Evolutionary conservation across 2,113 vertebrate genomes (phyloP), one percentile per base, ranked within the genome.

Genomic region (Leptobrachium ailaonicum): DNA sequence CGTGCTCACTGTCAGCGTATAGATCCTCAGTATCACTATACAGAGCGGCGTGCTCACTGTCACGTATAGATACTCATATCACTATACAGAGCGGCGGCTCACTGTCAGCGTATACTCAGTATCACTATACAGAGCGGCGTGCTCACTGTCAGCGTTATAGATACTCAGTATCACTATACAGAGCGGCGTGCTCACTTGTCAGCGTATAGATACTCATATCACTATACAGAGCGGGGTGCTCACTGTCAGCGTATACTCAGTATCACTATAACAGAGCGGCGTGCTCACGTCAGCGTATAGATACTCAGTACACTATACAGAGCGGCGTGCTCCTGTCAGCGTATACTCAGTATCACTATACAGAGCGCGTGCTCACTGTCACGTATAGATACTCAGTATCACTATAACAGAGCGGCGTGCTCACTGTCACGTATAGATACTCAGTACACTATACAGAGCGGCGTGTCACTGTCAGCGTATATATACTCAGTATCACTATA

Each of bases 391-490:
- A 47, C 45, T 76, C 64, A 42, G n/a, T 76, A 68, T 56, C 53
- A 56, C 56, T 68, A 68, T 68, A n/a, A 56, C 12, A 54, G 40
- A 2, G 71, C 12, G 53, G 54, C 47, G 62, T 66, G 60, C 45
- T 66, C 60, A 50, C 5, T 75, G 64, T 75, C 73, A 42, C 32
- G 73, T 63, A 47, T 75, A 75, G 45, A 47, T 47, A 47, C 45
- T 73, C 71, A 60, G 54, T 73, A 60, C 54, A 56, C 42, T 73
- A 50, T 47, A 56, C 32, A 73, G 13, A 74, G 72, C 14, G 41
- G 58, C 43, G 72, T 62, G 58, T 73, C 71, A 73, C 41, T 73
- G 56, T 73, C 71, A 58, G 71, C 41, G 3, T 47, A 70, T 70
- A 42, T 8, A 44, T 20, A 43, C 12, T 45, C 42, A 47, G 45